Percentiles rank a stretch among this genome's conserved stretches.
Conservation (phyloP, 2,888 invertebrate species). For the Ophion obscuratus region DNA sequence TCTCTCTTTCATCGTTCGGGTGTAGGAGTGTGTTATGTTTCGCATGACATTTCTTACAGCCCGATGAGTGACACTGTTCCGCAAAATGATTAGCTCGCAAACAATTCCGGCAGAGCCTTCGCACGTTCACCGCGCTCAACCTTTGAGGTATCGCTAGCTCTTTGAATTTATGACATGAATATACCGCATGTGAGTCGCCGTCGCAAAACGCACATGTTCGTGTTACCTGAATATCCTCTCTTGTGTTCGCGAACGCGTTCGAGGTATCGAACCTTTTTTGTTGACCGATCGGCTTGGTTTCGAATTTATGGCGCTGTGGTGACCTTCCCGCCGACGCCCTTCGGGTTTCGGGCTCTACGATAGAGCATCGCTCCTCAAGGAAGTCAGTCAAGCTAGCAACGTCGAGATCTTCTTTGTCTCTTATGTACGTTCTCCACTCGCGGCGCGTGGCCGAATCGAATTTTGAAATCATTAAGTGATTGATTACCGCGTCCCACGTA, state of each 20-base stretch:
- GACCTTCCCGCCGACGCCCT: background rate
- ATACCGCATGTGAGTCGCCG: conserved; percentile 29
- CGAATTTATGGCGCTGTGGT: no score
- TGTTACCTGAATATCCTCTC: background rate
- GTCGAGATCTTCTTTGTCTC: conserved; percentile 7
- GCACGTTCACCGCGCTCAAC: conserved; percentile 29
- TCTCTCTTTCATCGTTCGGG: background rate
- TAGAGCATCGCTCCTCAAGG: conserved; percentile 51
- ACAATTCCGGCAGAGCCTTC: conserved; percentile 51
- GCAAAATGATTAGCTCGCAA: conserved; percentile 15
- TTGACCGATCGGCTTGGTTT: no score
- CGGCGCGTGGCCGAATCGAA: conserved; percentile 45
- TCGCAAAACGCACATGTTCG: conserved; percentile 27
- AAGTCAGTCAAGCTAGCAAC: conserved; percentile 28
- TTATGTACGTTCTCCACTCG: conserved; percentile 45
- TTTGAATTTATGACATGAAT: conserved; percentile 35
- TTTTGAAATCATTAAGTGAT: conserved; percentile 31
- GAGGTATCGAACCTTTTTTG: background rate
- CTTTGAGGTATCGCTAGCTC: conserved; percentile 39
- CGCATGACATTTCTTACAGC: conserved; percentile 21
- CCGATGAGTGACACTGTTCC: conserved; percentile 24
- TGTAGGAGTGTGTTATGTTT: conserved; percentile 37
- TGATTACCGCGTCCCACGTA: conserved; percentile 51
- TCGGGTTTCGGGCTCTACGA: conserved; percentile 38
- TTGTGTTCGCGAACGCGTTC: conserved; percentile 28